Evolutionary conservation across 2,888 invertebrate species (phyloP).

Genomic region (Aromia moschata): DNA sequence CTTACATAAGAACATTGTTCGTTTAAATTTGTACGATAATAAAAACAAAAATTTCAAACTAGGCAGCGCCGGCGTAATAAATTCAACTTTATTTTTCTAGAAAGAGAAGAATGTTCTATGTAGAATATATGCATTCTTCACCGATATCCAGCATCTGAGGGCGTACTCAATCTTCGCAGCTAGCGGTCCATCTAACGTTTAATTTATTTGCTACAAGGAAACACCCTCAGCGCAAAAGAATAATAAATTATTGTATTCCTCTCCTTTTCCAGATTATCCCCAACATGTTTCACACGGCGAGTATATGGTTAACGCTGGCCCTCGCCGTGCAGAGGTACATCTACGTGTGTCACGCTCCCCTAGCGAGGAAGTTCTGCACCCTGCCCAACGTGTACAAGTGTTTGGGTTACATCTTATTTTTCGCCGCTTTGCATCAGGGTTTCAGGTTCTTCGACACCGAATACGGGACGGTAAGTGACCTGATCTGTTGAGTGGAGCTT

Average conservation of each 20-base stretch:
- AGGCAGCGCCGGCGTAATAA: too few species aligned
- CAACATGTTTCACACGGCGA: constrained; percentile 91
- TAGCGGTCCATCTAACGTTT: neutral
- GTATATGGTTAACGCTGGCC: constrained; percentile 92
- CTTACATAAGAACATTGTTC: too few species aligned
- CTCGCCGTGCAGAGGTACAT: constrained; percentile 93
- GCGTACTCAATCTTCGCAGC: too few species aligned
- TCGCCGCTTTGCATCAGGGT: constrained; percentile 84
- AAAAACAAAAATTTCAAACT: too few species aligned
- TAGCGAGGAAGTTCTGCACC: constrained; percentile 83
- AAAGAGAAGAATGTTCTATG: too few species aligned
- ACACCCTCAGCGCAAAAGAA: too few species aligned
- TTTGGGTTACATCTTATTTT: constrained; percentile 79
- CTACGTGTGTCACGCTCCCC: constrained; percentile 92
- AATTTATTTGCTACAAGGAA: constrained; percentile 8
- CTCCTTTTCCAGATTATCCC: constrained; percentile 72
- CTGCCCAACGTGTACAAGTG: constrained; percentile 80
- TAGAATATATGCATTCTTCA: too few species aligned
- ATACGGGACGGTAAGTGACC: constrained; percentile 60
- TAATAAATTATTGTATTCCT: constrained; percentile 1
- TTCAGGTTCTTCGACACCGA: constrained; percentile 82
- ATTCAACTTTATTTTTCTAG: too few species aligned
- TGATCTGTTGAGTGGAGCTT: too few species aligned
- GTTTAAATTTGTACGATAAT: too few species aligned
- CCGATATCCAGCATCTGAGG: too few species aligned